Conservation (phyloP, 2,113 vertebrate genomes). For the Xiphorhynchus elegans region DNA sequence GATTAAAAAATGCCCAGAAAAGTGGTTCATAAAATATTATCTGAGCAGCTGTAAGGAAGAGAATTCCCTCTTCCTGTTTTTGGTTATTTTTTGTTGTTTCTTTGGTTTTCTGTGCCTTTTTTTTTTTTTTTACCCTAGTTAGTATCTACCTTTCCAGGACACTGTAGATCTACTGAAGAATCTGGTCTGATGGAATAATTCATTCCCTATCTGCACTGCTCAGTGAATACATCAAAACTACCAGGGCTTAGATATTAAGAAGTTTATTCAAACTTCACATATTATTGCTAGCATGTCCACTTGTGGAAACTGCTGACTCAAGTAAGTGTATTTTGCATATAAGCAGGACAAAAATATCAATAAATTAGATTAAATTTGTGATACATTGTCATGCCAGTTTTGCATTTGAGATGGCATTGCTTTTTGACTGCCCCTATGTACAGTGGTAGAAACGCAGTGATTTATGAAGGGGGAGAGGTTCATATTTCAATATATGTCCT, state of each 20-base stretch:
- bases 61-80: accelerated
- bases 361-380: background rate
- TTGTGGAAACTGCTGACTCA: background rate
- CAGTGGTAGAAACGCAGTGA: background rate
- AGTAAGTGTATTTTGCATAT: background rate
- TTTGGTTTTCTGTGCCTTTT: background rate
- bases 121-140: background rate
- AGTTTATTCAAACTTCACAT: background rate
- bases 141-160: background rate
- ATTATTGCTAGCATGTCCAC: background rate
- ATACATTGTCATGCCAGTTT: background rate
- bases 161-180: background rate
- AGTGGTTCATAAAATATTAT: background rate
- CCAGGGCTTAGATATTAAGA: background rate
- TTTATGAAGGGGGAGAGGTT: background rate
- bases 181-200: background rate
- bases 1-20: background rate
- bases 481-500: background rate
- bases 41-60: background rate
- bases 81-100: background rate
- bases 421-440: background rate
- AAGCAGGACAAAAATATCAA: background rate
- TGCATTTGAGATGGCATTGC: background rate
- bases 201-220: background rate
- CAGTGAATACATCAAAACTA: background rate